Base-by-base conservation (phyloP, 2,888 invertebrate species). In the Agrochola litura region DNA sequence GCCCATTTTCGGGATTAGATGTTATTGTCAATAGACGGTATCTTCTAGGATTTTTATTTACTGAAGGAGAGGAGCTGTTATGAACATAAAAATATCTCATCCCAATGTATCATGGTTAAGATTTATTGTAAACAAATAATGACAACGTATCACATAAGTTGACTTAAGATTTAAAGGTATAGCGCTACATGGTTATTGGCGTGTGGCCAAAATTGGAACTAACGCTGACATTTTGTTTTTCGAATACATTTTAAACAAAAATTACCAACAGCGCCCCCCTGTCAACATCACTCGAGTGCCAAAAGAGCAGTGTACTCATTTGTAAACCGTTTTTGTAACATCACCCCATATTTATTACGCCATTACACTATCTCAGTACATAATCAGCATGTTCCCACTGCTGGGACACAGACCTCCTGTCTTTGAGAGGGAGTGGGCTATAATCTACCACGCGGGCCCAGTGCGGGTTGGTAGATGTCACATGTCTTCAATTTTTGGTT, bases 1-100 rank as follows among this genome's bases (percentile, higher is more conserved):
- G 22, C 4, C 25, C 30, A 65, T 76, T 61, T 54, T 65, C 25
- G 16, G 10, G 14, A 66, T 82, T 49, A 25, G n/a, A 46, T 69
- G 60, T 69, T 41, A 73, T 43, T 72, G 22, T 25, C n/a, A 58
- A 58, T 58, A 22, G 0, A 65, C 2, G 0, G 30, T 37, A 22
- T 58, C 49, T 9, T 52, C 19, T 69, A 25, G 1, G n/a, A 6
- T 60, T 43, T 22, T 9, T 22, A 25, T 60, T 25, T 69, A 69
- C 25, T 61, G 19, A 19, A 25, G n/a, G n/a, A 25, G 19, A 46
- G 19, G 19, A 46, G 14, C 41, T 2, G 25, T 43, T 25, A 43
- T 25, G 6, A 19, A 46, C 19, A 10, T 19, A 66, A 1, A 65
- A 65, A 25, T 46, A 1, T 19, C 46, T 19, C 6, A 43, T 25